A percentile compares a stretch with the other conserved stretches of the same genome.
phyloP scores from a whole-genome alignment of 2,797 vertebrate species.

The Falco berigora region DNA sequence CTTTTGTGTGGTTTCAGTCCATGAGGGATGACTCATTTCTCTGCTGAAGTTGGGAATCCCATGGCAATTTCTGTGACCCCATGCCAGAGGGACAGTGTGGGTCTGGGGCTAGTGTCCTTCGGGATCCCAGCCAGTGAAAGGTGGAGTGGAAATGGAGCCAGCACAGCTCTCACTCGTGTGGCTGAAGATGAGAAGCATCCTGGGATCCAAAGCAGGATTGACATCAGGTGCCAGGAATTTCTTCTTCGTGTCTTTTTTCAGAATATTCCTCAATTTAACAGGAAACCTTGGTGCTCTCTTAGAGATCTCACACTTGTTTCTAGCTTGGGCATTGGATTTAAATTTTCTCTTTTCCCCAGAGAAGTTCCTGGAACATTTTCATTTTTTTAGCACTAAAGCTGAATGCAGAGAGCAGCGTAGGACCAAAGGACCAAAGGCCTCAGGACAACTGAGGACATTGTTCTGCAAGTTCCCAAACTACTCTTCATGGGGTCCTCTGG shows the following conservation, averaged over 20 bases:
- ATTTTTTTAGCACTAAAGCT: neutral
- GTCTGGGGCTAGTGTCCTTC: fast-evolving
- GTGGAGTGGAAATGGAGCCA: too few relatives aligned
- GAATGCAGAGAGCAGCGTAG: neutral
- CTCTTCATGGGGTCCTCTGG: neutral
- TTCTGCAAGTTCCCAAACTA: neutral
- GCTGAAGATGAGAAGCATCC: neutral
- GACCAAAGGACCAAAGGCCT: neutral
- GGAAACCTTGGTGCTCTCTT: neutral
- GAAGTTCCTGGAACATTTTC: neutral
- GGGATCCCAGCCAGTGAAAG: neutral
- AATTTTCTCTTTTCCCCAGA: neutral
- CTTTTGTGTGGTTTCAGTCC: neutral
- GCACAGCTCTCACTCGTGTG: fast-evolving
- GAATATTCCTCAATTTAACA: fast-evolving
- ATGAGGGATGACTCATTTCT: neutral
- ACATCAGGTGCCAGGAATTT: neutral
- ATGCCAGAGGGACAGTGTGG: neutral
- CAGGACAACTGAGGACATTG: neutral
- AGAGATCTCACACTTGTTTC: fast-evolving
- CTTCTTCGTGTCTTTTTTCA: neutral
- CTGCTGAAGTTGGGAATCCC: neutral
- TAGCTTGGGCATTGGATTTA: too few relatives aligned
- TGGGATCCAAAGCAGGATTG: neutral
- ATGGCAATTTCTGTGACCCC: fast-evolving